A percentile compares a stretch with the other conserved stretches of the same genome.
phyloP scores from a whole-genome alignment of 35 echinoderm and acorn worm species.

The Eucidaris tribuloides region DNA sequence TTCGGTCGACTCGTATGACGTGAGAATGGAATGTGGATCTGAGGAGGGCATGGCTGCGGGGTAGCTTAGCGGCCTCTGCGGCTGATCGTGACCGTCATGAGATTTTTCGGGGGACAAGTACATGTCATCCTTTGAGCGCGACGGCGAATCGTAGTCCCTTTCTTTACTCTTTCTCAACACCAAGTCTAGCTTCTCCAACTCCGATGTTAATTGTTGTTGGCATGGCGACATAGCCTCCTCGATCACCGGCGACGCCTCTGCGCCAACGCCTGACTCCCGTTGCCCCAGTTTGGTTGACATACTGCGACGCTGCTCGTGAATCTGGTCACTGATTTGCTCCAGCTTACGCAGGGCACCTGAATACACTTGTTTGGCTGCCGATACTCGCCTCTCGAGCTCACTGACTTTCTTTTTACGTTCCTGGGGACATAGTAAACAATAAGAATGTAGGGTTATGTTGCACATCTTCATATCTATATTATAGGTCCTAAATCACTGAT shows the following conservation, averaged over 20 bases:
- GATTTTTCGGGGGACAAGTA: constrained; percentile 14
- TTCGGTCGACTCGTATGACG: constrained; percentile 52
- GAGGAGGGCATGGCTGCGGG: not conserved
- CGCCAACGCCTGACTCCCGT: constrained; percentile 76
- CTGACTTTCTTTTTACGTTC: constrained; percentile 66
- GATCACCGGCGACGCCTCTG: constrained; percentile 42
- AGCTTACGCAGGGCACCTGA: constrained; percentile 73
- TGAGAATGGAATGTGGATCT: constrained; percentile 53
- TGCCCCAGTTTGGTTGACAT: constrained; percentile 48
- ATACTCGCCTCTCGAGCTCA: constrained; percentile 53
- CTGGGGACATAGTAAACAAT: not conserved
- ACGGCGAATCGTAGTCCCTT: not conserved
- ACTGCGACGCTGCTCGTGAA: constrained; percentile 67
- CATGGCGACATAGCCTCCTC: not conserved
- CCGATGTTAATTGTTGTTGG: not conserved
- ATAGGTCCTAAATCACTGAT: too few species aligned
- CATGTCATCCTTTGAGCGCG: constrained; percentile 38
- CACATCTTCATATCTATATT: not conserved
- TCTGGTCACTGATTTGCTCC: constrained; percentile 86
- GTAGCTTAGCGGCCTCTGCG: constrained; percentile 26
- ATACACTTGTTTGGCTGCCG: constrained; percentile 63
- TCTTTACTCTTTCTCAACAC: not conserved
- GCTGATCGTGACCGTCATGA: not conserved
- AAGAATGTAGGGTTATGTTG: not conserved
- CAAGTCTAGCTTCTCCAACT: not conserved